A percentile compares a stretch with the other conserved stretches of the same genome.
phyloP scores from a whole-genome alignment of 2,797 vertebrate species.

The Tangara arthus region DNA sequence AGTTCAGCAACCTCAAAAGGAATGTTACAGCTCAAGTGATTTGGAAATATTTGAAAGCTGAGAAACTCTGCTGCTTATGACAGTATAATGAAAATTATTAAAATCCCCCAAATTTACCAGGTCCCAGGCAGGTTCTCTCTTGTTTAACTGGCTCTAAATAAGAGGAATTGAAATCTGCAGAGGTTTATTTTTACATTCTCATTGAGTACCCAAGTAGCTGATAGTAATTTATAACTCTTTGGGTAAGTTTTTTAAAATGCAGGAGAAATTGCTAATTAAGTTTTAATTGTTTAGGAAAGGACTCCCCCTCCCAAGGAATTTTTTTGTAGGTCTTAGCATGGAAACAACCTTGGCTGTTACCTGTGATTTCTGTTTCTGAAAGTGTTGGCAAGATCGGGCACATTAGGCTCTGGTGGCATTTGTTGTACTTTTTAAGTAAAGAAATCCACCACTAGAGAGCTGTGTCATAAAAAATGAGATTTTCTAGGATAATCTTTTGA shows the following conservation, averaged over 20 bases:
- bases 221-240: background rate
- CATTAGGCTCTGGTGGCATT: background rate
- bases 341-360: background rate
- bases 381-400: background rate
- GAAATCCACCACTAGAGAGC: background rate
- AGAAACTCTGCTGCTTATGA: background rate
- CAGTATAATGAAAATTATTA: background rate
- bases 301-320: background rate
- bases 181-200: background rate
- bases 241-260: background rate
- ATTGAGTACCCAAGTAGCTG: background rate
- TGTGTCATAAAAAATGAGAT: background rate
- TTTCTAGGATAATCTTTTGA: background rate
- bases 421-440: background rate
- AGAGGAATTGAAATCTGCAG: background rate
- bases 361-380: background rate
- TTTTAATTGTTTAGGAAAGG: background rate
- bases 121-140: background rate
- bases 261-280: background rate
- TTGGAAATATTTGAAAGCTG: conserved; percentile 24
- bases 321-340: background rate
- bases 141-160: background rate
- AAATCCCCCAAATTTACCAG: background rate
- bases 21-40: background rate
- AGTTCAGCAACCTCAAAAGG: conserved; percentile 1